These are phyloP conservation scores for Drosophila vallismaia DNA, from an alignment of 2,888 invertebrate genomes.

Conservation along the genomic window DNA sequence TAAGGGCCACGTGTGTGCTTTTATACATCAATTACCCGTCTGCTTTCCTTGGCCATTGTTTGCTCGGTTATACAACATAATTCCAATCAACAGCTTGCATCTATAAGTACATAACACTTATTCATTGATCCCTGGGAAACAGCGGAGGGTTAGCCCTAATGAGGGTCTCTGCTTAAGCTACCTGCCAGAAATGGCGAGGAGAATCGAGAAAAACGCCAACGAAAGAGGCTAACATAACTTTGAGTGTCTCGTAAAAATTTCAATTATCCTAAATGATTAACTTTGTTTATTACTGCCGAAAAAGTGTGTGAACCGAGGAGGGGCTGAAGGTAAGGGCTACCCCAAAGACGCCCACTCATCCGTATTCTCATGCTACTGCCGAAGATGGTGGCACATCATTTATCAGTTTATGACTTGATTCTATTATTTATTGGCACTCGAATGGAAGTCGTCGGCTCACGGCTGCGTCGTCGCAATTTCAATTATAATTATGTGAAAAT, in stretches of 20 bases:
- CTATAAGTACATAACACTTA: conserved; percentile 56
- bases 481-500: conserved; percentile 82
- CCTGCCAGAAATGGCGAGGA: conserved; percentile 48
- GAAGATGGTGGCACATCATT: conserved; percentile 63
- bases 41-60: conserved; percentile 32
- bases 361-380: conserved; percentile 11
- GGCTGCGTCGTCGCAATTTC: conserved; percentile 74
- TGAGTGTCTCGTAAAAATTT: conserved; percentile 81
- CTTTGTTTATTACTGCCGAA: conserved; percentile 73
- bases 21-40: conserved; percentile 31
- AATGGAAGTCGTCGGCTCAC: conserved; percentile 49
- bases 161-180: conserved; percentile 46
- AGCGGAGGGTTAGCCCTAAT: conserved; percentile 49
- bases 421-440: conserved; percentile 80
- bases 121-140: conserved; percentile 8
- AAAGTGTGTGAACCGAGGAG: neutral
- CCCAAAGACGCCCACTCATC: conserved; percentile 13
- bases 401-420: conserved; percentile 81
- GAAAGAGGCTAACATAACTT: conserved; percentile 48
- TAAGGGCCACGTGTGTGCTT: conserved; percentile 41
- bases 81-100: conserved; percentile 71
- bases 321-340: neutral
- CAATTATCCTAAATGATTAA: conserved; percentile 82
- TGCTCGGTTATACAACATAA: conserved; percentile 48
- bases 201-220: neutral